A percentile compares a stretch with the other conserved stretches of the same genome.
These are phyloP conservation scores for Zoanthus solanderi DNA, from an alignment of 92 coral and sea anemone species.

Conservation along the genomic window DNA sequence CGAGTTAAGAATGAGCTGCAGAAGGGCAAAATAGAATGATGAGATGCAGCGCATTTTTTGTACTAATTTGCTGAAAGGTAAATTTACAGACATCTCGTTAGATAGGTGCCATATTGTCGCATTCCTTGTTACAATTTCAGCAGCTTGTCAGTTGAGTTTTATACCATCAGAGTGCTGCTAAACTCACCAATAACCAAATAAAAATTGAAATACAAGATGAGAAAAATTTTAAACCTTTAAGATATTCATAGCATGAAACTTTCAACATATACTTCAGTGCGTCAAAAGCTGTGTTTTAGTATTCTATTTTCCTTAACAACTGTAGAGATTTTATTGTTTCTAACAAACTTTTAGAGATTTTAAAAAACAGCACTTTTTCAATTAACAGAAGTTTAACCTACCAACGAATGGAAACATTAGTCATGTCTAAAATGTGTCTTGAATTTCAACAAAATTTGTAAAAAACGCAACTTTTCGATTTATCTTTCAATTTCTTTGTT, in stretches of 20 bases:
- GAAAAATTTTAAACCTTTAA: background rate
- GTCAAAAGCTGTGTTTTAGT: background rate
- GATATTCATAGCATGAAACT: background rate
- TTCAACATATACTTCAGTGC: background rate
- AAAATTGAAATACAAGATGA: background rate
- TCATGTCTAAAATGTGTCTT: background rate
- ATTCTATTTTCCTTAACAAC: background rate
- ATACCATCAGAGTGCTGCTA: constrained; percentile 3
- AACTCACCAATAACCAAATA: background rate
- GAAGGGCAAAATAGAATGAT: background rate
- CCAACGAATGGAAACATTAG: background rate
- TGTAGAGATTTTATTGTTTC: too few species aligned
- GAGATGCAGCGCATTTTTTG: constrained; percentile 15
- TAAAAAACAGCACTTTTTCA: constrained; percentile 21
- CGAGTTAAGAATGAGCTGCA: constrained; percentile 77
- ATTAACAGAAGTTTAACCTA: background rate
- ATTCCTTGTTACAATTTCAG: constrained; percentile 43
- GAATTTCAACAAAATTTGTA: background rate
- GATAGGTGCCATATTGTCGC: constrained; percentile 55
- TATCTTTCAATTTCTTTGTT: background rate
- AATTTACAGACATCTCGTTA: constrained; percentile 55
- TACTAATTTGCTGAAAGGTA: constrained; percentile 54
- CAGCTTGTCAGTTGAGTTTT: constrained; percentile 42
- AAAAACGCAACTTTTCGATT: background rate
- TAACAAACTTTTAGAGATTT: constrained; percentile 30